A percentile compares a stretch with the other conserved stretches of the same genome.
phyloP scores from a whole-genome alignment of 1,140 invertebrate genomes.

The Orchestia grillus region DNA sequence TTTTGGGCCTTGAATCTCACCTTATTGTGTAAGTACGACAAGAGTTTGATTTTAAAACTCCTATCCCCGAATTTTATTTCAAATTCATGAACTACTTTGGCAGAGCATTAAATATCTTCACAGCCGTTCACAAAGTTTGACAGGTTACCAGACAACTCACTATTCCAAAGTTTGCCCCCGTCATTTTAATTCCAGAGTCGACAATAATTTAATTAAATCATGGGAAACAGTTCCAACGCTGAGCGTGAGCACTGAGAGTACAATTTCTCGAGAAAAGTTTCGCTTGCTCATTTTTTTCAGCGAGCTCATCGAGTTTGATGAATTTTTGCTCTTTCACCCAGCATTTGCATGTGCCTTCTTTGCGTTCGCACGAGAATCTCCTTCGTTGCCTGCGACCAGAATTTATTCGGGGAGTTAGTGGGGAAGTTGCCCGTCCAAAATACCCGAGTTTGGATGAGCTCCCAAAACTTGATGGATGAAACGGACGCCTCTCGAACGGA shows the following conservation, averaged over 20 bases:
- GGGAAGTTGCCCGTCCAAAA: slow-evolving; percentile 46
- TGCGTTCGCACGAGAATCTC: neutral
- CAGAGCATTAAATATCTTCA: neutral
- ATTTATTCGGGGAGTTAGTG: slow-evolving; percentile 45
- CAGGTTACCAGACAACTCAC: neutral
- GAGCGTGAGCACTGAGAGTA: no score
- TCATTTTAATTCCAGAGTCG: neutral
- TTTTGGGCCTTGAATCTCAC: neutral
- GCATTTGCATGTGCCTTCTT: neutral
- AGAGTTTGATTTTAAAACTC: neutral
- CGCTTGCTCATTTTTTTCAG: neutral
- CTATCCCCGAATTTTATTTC: neutral
- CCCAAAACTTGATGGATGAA: slow-evolving; percentile 54
- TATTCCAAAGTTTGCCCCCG: neutral
- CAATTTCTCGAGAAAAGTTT: neutral
- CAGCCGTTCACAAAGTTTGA: neutral
- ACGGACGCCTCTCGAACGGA: slow-evolving; percentile 10
- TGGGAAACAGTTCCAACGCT: no score
- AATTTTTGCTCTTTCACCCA: neutral
- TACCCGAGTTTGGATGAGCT: slow-evolving; percentile 55
- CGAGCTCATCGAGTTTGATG: neutral
- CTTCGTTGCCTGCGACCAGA: neutral
- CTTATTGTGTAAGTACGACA: neutral
- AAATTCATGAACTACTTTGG: neutral
- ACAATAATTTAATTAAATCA: neutral